A percentile compares a stretch with the other conserved stretches of the same genome.
These are phyloP conservation scores for Myxocyprinus asiaticus DNA, from an alignment of 2,113 vertebrate genomes.

Conservation along the genomic window DNA sequence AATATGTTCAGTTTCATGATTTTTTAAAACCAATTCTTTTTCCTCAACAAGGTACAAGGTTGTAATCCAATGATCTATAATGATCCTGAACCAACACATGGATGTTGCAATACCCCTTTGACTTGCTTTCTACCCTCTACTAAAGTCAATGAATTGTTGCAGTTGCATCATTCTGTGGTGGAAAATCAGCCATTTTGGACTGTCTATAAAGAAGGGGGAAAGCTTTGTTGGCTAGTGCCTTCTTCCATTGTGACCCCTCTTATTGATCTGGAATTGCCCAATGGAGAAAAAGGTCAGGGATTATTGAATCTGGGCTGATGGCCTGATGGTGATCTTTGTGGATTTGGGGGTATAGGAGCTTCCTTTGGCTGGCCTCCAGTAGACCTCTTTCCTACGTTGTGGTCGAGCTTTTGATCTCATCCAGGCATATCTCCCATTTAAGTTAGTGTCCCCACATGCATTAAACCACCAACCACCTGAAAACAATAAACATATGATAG, in stretches of 20 bases:
- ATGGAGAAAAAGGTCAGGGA: background rate
- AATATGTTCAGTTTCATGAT: background rate
- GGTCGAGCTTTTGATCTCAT: slow-evolving; percentile 75
- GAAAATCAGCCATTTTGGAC: slow-evolving; percentile 46
- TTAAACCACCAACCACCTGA: slow-evolving; percentile 93
- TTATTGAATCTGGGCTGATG: slow-evolving; percentile 56
- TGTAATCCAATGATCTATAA: background rate
- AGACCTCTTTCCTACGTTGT: slow-evolving; percentile 80
- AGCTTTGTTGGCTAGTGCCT: slow-evolving; percentile 15
- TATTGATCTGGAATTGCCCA: slow-evolving; percentile 14
- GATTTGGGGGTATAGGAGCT: slow-evolving; percentile 81
- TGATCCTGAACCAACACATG: background rate
- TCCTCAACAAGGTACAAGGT: background rate
- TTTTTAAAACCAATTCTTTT: too few relatives aligned
- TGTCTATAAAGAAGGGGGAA: slow-evolving; percentile 24
- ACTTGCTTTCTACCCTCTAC: slow-evolving; percentile 20
- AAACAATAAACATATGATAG: slow-evolving; percentile 17
- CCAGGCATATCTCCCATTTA: slow-evolving; percentile 85
- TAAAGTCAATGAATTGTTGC: slow-evolving; percentile 59
- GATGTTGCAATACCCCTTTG: slow-evolving; percentile 1
- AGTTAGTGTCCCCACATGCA: slow-evolving; percentile 82
- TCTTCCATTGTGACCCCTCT: slow-evolving; percentile 26
- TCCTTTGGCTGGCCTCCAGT: slow-evolving; percentile 84
- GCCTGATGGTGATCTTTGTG: slow-evolving; percentile 78
- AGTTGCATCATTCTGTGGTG: slow-evolving; percentile 57